Evolutionary conservation across 2,888 invertebrate species (phyloP).

Genomic region (Gryllus longicercus): DNA sequence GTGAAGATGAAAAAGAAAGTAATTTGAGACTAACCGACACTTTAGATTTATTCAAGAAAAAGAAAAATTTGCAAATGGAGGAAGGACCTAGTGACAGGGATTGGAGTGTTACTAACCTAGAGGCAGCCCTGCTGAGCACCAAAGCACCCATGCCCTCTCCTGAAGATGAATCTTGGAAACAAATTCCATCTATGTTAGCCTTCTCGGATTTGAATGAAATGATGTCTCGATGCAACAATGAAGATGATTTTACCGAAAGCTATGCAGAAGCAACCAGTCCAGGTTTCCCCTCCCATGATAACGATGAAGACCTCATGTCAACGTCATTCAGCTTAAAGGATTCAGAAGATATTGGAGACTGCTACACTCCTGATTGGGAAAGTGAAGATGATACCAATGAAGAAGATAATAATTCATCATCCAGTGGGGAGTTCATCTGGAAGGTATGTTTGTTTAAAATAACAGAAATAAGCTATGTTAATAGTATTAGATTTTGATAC

Average conservation of each 20-base stretch:
- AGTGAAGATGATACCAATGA: conserved; percentile 62
- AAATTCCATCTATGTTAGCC: conserved; percentile 45
- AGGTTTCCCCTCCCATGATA: conserved; percentile 20
- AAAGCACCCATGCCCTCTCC: conserved; percentile 48
- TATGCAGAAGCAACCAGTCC: not conserved
- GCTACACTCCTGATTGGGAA: conserved; percentile 64
- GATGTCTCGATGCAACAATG: conserved; percentile 25
- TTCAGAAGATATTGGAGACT: conserved; percentile 39
- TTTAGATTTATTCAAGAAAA: conserved; percentile 18
- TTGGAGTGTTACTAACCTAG: conserved; percentile 28
- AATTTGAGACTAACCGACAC: not conserved
- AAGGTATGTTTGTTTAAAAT: conserved; percentile 54
- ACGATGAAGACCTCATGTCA: conserved; percentile 43
- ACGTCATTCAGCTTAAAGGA: conserved; percentile 52
- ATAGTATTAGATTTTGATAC: not conserved
- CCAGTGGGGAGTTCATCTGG: conserved; percentile 77
- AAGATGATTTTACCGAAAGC: not conserved
- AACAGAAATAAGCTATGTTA: too few species aligned
- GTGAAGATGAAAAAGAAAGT: conserved; percentile 20
- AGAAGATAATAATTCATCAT: conserved; percentile 53
- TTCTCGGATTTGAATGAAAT: conserved; percentile 37
- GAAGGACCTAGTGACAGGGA: conserved; percentile 21
- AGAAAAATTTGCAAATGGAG: not conserved
- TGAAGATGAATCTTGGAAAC: conserved; percentile 48
- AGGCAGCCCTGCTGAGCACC: conserved; percentile 29